Percentiles rank a stretch among this genome's conserved stretches.
These are phyloP conservation scores for Phenacoccus solenopsis DNA, from an alignment of 1,140 invertebrate genomes.

Conservation along the genomic window DNA sequence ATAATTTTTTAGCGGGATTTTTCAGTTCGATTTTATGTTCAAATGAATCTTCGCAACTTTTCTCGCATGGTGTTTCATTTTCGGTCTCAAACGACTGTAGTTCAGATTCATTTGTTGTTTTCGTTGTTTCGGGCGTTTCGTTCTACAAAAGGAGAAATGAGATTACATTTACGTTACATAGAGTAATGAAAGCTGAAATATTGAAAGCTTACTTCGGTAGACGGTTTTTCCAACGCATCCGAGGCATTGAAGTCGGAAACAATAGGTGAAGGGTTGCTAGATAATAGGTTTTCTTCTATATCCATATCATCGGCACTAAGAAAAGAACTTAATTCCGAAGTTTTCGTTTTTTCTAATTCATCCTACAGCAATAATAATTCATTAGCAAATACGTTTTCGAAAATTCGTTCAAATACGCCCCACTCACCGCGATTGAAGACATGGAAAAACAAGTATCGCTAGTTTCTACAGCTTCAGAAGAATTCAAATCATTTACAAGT, in stretches of 20 bases:
- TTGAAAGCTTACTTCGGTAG: background rate
- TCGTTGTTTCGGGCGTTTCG: background rate
- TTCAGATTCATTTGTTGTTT: background rate
- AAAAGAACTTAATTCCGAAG: background rate
- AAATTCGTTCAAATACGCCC: too few species aligned
- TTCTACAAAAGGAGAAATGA: too few species aligned
- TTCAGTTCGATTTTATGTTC: background rate
- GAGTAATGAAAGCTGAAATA: too few species aligned
- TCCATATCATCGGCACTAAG: background rate
- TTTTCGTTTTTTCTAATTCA: background rate
- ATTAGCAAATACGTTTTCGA: too few species aligned
- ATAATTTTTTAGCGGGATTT: constrained; percentile 5
- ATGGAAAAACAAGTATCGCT: too few species aligned
- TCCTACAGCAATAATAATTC: too few species aligned
- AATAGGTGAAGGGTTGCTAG: background rate
- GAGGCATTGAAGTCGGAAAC: background rate
- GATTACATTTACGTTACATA: too few species aligned
- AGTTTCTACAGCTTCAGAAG: background rate
- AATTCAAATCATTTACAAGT: background rate
- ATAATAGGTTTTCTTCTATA: background rate
- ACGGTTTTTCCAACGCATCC: background rate
- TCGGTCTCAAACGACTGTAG: background rate
- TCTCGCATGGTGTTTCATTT: background rate
- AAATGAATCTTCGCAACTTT: background rate
- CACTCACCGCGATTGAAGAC: too few species aligned